Percentiles rank a stretch among this genome's conserved stretches.
Conservation (phyloP, 2,113 vertebrate genomes). For the Sinocyclocheilus anophthalmus region DNA sequence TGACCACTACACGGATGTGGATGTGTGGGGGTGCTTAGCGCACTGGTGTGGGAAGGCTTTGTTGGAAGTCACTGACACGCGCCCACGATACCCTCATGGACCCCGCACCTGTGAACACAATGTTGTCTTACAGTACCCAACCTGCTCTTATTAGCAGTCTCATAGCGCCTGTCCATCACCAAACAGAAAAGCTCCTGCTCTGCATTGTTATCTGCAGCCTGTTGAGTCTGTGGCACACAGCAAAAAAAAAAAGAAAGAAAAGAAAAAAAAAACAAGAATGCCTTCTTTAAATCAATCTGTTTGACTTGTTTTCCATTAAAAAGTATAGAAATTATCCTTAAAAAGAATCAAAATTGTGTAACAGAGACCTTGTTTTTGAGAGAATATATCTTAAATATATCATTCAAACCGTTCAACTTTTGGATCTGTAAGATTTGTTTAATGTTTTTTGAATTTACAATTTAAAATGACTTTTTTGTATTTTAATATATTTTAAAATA, state of each 20-base stretch:
- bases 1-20: slow-evolving; percentile 15
- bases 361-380: too few species aligned
- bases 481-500: not conserved
- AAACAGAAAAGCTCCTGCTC: slow-evolving; percentile 31
- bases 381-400: not conserved
- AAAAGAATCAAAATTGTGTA: too few species aligned
- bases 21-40: slow-evolving; percentile 30
- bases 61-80: slow-evolving; percentile 20
- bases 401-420: too few species aligned
- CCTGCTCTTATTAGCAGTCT: slow-evolving; percentile 40
- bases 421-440: not conserved
- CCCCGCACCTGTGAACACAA: not conserved
- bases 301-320: not conserved
- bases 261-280: not conserved
- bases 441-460: not conserved
- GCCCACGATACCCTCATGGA: slow-evolving; percentile 28
- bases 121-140: not conserved
- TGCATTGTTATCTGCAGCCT: slow-evolving; percentile 23
- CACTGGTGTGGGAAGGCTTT: not conserved
- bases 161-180: slow-evolving; percentile 29
- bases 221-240: not conserved
- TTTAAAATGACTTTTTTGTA: not conserved
- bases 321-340: not conserved
- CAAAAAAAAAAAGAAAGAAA: not conserved
- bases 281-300: not conserved